Evolutionary conservation across 1,140 invertebrate genomes (phyloP).

Genomic region (Pseudomyrmex flavicornis): DNA sequence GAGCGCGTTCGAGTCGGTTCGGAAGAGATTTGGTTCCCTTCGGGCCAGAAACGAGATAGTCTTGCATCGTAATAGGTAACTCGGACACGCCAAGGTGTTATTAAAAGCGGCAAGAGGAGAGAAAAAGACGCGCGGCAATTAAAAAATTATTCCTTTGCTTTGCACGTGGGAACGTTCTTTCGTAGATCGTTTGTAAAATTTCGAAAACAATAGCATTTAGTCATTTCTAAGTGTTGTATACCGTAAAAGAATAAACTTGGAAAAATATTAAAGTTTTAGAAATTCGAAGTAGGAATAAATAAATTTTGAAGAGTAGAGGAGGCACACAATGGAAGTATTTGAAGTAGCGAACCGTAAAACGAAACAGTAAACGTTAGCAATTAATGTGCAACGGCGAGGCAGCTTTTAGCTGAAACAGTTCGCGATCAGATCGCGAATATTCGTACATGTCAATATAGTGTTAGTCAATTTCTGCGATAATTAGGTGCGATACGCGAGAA

Average conservation of each 20-base stretch:
- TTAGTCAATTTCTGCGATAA: slow-evolving; percentile 70
- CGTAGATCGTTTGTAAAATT: slow-evolving; percentile 2
- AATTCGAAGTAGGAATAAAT: no score
- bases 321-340: no score
- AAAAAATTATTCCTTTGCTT: slow-evolving; percentile 65
- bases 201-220: not conserved
- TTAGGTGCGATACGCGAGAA: slow-evolving; percentile 62
- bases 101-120: slow-evolving; percentile 54
- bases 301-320: no score
- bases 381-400: not conserved
- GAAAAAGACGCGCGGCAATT: slow-evolving; percentile 61
- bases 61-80: slow-evolving; percentile 70
- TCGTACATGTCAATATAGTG: slow-evolving; percentile 62
- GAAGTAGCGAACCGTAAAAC: no score
- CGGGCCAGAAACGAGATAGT: slow-evolving; percentile 65
- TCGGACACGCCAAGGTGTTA: slow-evolving; percentile 65
- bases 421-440: slow-evolving; percentile 26
- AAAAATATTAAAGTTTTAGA: not conserved
- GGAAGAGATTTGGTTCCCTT: slow-evolving; percentile 70
- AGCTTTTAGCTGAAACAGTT: slow-evolving; percentile 27
- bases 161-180: slow-evolving; percentile 62
- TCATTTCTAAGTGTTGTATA: not conserved
- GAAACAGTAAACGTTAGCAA: not conserved
- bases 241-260: not conserved
- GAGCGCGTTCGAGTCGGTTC: slow-evolving; percentile 8